Base-by-base conservation (phyloP, 2,888 invertebrate genomes). In the Stomorhina lunata region DNA sequence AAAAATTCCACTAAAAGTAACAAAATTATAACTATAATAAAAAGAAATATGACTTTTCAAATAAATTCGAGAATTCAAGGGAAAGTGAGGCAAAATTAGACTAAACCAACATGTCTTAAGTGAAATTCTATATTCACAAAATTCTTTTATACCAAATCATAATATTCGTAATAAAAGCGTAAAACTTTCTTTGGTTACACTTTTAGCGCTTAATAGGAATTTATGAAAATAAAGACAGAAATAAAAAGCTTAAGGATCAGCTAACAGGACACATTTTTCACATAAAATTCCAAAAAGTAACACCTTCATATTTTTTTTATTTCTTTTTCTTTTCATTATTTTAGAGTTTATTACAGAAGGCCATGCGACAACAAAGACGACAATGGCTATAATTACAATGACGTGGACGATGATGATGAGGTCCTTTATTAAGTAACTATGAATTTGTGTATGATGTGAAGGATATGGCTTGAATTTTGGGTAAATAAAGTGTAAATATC, bases 241-340 rank as follows among this genome's bases (percentile, higher is more conserved):
- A 68, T 45, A 37, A 72, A 78, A 79, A n/a, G 79, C 83, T 78
- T 78, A 80, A 76, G 66, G 72, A 83, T 77, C 72, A 79, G 72
- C 77, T 57, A 57, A 57, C 77, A 73, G 61, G 53, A 86, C 84
- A 81, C 68, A 81, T 80, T 77, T 72, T 37, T 29, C 43, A 37
- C 50, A 81, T 72, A 77, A 77, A 81, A 53, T 65, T 45, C 66
- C 25, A 61, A 20, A 80, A 68, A 76, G 76, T 85, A 88, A 88
- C 90, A 90, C 90, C 89, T 89, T 89, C 89, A 88, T 88, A 88
- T 89, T 22, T 2, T 37, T 50, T 29, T 10, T 61, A 17, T 61
- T 57, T 32, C n/a, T 22, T 45, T 29, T 32, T 15, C 45, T 59
- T 89, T 89, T 88, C 87, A 89, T 89, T 89, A 90, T 86, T 88